Evolutionary conservation across 2,113 vertebrate genomes (phyloP), one percentile per base, ranked within the genome.

Genomic region (Octodon degus): DNA sequence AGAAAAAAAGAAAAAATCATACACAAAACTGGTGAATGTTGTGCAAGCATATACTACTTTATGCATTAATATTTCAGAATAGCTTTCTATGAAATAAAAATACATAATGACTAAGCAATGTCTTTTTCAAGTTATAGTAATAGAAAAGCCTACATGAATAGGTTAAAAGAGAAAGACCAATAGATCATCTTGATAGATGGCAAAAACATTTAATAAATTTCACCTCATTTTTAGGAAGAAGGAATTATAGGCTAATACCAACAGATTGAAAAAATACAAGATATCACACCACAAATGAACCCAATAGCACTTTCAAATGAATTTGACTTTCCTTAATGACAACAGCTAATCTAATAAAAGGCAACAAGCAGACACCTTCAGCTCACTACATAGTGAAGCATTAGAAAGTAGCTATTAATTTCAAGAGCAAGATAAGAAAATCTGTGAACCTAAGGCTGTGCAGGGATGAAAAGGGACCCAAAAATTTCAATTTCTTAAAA

Each of bases 261-360:
- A 77, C 27, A 84, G 40, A 74, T n/a, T 85, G 65, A 47, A 34
- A 88, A 95, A 94, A 83, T 72, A 65, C 2, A 88, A 1, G 86
- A 72, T 86, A 70, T 90, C 34, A 37, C 8, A 90, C 5, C 0
- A 17, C 77, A 81, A 96, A 88, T 92, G 76, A 84, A 60, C 94
- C 76, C 43, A 76, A 4, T 82, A 87, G 77, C n/a, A 95, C 63
- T 47, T 92, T 74, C 47, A 95, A 90, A 72, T 90, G 58, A 92
- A 90, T 90, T 94, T 90, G 68, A 67, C 19, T 90, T 90, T 95
- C 40, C 43, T 94, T 91, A 90, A 90, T 90, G 89, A 43, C 34
- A 92, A 76, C n/a, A 92, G 34, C 50, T 96, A 94, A 91, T 96
- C 76, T 82, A 77, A 81, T 89, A 85, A 92, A 60, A 3, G 34